Percentiles rank a stretch among this genome's conserved stretches.
Evolutionary conservation across 2,888 invertebrate species (phyloP).

Genomic region (Unio pictorum): DNA sequence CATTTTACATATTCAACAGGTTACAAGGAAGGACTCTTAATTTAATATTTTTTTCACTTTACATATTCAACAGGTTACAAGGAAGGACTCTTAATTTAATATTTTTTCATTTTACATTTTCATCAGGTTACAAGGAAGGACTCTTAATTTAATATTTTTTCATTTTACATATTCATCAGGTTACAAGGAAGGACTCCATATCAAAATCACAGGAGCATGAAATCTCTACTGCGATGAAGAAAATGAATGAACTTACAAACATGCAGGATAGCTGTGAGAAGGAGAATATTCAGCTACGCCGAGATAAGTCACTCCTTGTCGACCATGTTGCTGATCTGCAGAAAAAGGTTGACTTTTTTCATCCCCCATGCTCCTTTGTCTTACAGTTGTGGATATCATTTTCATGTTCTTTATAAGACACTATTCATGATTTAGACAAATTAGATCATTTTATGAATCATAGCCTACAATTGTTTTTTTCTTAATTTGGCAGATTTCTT

Average conservation of each 20-base stretch:
- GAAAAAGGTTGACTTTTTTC: conserved; percentile 55
- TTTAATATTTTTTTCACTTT: neutral
- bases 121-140: conserved; percentile 11
- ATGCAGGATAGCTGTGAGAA: conserved; percentile 46
- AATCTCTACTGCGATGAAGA: conserved; percentile 49
- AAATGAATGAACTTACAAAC: conserved; percentile 59
- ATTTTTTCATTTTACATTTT: conserved; percentile 3
- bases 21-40: conserved; percentile 49
- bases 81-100: conserved; percentile 40
- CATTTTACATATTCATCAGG: conserved; percentile 12
- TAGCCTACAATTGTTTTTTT: too few relatives aligned
- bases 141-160: too few relatives aligned
- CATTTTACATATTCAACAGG: conserved; percentile 12
- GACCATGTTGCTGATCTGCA: conserved; percentile 69
- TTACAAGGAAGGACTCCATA: conserved; percentile 44
- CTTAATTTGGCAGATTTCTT: too few relatives aligned
- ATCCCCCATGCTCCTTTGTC: neutral
- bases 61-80: conserved; percentile 36
- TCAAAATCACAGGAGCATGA: conserved; percentile 50
- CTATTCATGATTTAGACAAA: too few relatives aligned
- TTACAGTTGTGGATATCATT: conserved; percentile 2
- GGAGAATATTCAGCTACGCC: conserved; percentile 63
- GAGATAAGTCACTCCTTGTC: conserved; percentile 66
- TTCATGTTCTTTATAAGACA: too few relatives aligned
- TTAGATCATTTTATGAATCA: too few relatives aligned